Evolutionary conservation across 2,797 vertebrate species (phyloP).

Genomic region (Melanotaenia boesemani): DNA sequence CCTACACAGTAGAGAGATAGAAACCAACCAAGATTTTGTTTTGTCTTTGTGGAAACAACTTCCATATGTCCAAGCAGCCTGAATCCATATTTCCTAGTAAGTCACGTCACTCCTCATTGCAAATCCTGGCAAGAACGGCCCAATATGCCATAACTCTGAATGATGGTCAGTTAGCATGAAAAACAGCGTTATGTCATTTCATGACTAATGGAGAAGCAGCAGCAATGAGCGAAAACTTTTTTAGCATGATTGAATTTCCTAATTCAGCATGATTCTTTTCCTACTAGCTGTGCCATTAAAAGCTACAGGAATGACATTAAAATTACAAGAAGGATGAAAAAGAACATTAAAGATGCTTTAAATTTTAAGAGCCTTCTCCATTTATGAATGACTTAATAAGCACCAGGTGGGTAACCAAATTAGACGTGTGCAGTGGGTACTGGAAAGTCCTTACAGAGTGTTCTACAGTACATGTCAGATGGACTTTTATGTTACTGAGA

Average conservation of each 20-base stretch:
- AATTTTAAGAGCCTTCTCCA: not conserved
- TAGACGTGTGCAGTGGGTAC: not conserved
- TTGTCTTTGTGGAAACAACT: not conserved
- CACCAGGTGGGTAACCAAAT: not conserved
- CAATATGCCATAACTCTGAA: constrained; percentile 2
- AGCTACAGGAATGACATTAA: not conserved
- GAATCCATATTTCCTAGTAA: constrained; percentile 15
- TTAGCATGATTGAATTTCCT: constrained; percentile 12
- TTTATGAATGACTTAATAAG: constrained; percentile 5
- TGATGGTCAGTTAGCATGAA: constrained; percentile 7
- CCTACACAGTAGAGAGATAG: not conserved
- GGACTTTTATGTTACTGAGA: constrained; percentile 1
- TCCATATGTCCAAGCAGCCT: not conserved
- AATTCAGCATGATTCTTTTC: not conserved
- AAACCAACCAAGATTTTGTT: not conserved
- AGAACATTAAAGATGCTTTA: not conserved
- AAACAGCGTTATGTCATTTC: constrained; percentile 23
- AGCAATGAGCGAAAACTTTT: constrained; percentile 11
- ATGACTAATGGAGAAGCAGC: constrained; percentile 6
- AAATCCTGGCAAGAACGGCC: constrained; percentile 11
- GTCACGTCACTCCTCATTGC: constrained; percentile 7
- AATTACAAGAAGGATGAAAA: not conserved
- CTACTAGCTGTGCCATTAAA: not conserved
- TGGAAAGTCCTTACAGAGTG: constrained; percentile 19
- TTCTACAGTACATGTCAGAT: constrained; percentile 4